Evolutionary conservation across 2,113 vertebrate species (phyloP), one percentile per base, ranked within the genome.

Genomic region (Henicopernis longicauda): DNA sequence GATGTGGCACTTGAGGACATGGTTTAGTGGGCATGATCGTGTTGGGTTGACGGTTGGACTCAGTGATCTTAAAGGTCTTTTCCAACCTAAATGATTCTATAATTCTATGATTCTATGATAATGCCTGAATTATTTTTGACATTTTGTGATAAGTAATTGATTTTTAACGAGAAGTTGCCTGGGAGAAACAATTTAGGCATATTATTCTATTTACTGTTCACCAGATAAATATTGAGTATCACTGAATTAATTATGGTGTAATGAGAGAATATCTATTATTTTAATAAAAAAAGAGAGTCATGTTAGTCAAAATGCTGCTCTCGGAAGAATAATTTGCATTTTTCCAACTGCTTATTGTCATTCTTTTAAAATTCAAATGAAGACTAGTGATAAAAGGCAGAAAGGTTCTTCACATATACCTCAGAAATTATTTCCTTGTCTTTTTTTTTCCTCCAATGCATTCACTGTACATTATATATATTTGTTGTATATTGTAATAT

Each of bases 81-180:
- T 6, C 52, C 52, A 54, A 54, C 52, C 52, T 29, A 54, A 16
- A 54, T 6, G 9, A 54, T 54, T 54, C 50, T 50, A 50, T 26
- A 15, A 52, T 52, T 26, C 26, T 29, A 27, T 52, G 26, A 27
- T 27, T 52, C 50, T 52, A 29, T 54, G 26, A 26, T 44, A 57
- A 26, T 29, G 34, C 59, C 20, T 49, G 76, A 40, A 16, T 40
- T 74, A 26, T 57, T 91, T 88, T 63, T 91, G 82, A 55, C 18
- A 13, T 73, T 80, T 67, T 4, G 2, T 74, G 36, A 5, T 49
- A 82, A 89, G 23, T 61, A 69, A 58, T 63, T 90, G 55, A 78
- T 84, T 89, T 93, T 89, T 86, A 74, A 76, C n/a, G 27, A 92
- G 57, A 86, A 66, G 31, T 70, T 93, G 59, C 67, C 65, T 19